Evolutionary conservation across 2,113 vertebrate genomes (phyloP).

Genomic region (Rhea pennata): DNA sequence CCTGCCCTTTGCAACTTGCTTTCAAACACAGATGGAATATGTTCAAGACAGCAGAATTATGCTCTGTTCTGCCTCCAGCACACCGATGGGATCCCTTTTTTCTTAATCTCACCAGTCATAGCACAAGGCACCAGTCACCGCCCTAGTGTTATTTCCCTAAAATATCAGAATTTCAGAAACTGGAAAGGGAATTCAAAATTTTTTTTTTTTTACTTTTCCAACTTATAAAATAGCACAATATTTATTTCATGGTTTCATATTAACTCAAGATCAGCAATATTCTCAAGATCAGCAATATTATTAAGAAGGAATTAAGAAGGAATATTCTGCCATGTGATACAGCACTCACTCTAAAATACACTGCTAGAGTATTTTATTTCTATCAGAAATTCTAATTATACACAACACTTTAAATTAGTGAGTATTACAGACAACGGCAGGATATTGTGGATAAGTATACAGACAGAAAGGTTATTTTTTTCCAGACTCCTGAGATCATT

Average conservation of each 20-base stretch:
- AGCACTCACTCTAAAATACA: background rate
- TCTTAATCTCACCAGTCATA: rapidly evolving
- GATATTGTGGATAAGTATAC: background rate
- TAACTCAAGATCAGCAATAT: background rate
- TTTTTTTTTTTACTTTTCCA: background rate
- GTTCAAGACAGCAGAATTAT: background rate
- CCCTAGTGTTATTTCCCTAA: background rate
- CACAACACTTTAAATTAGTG: background rate
- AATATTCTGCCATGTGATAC: background rate
- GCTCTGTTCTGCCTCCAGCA: background rate
- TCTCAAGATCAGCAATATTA: background rate
- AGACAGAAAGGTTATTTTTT: background rate
- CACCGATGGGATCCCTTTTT: background rate
- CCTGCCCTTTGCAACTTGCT: background rate
- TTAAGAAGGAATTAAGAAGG: background rate
- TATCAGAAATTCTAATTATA: background rate
- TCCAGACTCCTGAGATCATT: background rate
- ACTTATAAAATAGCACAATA: background rate
- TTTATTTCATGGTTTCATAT: background rate
- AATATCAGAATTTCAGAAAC: background rate
- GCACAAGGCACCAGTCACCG: background rate
- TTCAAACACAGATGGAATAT: background rate
- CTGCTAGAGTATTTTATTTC: background rate
- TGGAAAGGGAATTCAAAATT: background rate
- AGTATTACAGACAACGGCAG: background rate